A percentile compares a stretch with the other conserved stretches of the same genome.
Evolutionary conservation across 2,113 vertebrate genomes (phyloP).

Genomic region (Hypomesus transpacificus): DNA sequence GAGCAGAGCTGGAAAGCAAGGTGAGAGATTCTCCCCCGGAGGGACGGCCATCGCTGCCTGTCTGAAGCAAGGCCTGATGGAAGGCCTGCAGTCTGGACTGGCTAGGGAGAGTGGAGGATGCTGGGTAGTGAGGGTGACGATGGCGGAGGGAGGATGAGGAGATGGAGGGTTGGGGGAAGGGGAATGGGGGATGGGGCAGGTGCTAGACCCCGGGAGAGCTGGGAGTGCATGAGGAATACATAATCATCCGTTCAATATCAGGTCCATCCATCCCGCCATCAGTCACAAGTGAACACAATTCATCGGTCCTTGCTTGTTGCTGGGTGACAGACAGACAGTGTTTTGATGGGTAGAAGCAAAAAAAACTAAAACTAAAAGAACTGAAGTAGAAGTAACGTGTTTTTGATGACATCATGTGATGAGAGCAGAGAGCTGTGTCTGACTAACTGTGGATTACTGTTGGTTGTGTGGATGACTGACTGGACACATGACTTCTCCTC

Average conservation of each 20-base stretch:
- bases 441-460: no score
- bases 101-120: neutral
- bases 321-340: neutral
- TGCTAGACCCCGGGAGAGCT: conserved; percentile 40
- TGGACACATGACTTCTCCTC: no score
- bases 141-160: neutral
- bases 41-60: neutral
- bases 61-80: neutral
- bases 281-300: neutral
- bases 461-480: no score
- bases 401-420: no score
- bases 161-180: conserved; percentile 20
- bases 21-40: conserved; percentile 4
- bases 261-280: conserved; percentile 7
- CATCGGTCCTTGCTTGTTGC: neutral
- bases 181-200: conserved; percentile 55
- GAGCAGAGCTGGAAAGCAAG: neutral
- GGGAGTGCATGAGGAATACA: conserved; percentile 12
- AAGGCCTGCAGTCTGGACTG: neutral
- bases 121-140: conserved; percentile 46
- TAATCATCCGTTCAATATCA: conserved; percentile 18
- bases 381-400: no score
- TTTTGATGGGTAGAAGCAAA: neutral
- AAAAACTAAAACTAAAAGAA: no score
- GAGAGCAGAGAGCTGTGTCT: no score